Base-by-base conservation (phyloP, 2,113 vertebrate species). In the Lipophrys pholis region DNA sequence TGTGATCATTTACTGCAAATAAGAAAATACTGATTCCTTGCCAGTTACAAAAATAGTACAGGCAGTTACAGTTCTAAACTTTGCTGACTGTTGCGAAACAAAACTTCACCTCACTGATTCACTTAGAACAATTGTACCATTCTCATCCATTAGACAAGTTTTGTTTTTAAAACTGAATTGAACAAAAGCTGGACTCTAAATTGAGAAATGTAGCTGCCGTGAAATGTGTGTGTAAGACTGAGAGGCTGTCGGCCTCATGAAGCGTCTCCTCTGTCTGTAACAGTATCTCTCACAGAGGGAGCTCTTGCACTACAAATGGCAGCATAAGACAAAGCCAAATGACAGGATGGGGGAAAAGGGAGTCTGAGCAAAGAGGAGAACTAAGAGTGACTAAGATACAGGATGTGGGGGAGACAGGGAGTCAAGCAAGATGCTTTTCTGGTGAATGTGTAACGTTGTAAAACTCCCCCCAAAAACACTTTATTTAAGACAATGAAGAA, bases 231-330 rank as follows among this genome's bases (percentile, higher is more conserved):
- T 30, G 21, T 30, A 4, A 30, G 21, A 4, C 21, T 30, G 21
- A 30, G 21, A 30, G 21, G 21, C 21, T 30, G 21, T 4, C 2
- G 60, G 3, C 53, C 46, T 55, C 59, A 35, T 3, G 51, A 57
- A 58, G 57, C 49, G 43, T 9, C 58, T 40, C 14, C 70, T 77
- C 59, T 79, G 65, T 78, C 67, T 50, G 53, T 68, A 78, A 21
- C 60, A 11, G 14, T 55, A 5, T 76, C 56, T 69, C 85, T 91
- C 80, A 85, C 82, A 93, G 93, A 92, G 90, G 93, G 92, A 88
- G 93, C 93, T 93, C 73, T 93, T 91, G 92, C 89, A 64, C 91
- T 81, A 56, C 46, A 81, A 86, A 91, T 88, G 70, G 77, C 46
- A 69, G 55, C 57, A 56, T 21, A 55, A 56, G 40, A 80, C 42